A percentile compares a stretch with the other conserved stretches of the same genome.
phyloP scores from a whole-genome alignment of 2,797 vertebrate species.

The Prionace glauca region DNA sequence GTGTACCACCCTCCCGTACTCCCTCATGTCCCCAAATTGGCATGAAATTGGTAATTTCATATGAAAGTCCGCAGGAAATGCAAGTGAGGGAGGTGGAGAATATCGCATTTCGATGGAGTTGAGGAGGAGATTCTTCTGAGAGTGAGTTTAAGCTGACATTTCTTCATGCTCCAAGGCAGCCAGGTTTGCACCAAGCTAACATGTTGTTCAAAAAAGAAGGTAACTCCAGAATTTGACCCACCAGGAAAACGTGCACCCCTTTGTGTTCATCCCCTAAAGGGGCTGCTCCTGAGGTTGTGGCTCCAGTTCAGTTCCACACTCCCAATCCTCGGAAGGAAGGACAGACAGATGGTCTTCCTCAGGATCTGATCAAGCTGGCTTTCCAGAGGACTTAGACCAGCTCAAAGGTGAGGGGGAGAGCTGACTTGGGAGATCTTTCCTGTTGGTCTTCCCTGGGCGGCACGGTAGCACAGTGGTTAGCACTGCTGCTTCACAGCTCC shows the following conservation, averaged over 20 bases:
- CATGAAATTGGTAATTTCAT: not conserved
- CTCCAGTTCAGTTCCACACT: too few relatives aligned
- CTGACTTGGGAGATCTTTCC: too few relatives aligned
- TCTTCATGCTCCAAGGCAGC: not conserved
- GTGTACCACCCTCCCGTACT: too few relatives aligned
- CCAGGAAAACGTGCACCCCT: not conserved
- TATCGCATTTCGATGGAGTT: not conserved
- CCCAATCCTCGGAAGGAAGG: not conserved
- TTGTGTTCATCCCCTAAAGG: not conserved
- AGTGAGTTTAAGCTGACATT: not conserved
- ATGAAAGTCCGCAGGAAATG: not conserved
- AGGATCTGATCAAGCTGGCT: too few relatives aligned
- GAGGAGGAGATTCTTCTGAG: not conserved
- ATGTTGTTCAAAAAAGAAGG: not conserved
- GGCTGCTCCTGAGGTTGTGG: not conserved
- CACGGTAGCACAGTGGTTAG: too few relatives aligned
- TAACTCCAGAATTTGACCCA: too few relatives aligned
- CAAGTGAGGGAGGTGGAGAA: not conserved
- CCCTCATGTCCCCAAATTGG: not conserved
- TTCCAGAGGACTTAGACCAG: not conserved
- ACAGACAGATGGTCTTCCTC: not conserved
- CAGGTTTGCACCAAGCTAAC: not conserved
- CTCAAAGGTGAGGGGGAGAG: not conserved
- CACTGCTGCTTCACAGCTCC: too few relatives aligned
- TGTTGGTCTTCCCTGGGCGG: not conserved